Conservation (phyloP, 2,113 vertebrate species). For the Xerus inauris region DNA sequence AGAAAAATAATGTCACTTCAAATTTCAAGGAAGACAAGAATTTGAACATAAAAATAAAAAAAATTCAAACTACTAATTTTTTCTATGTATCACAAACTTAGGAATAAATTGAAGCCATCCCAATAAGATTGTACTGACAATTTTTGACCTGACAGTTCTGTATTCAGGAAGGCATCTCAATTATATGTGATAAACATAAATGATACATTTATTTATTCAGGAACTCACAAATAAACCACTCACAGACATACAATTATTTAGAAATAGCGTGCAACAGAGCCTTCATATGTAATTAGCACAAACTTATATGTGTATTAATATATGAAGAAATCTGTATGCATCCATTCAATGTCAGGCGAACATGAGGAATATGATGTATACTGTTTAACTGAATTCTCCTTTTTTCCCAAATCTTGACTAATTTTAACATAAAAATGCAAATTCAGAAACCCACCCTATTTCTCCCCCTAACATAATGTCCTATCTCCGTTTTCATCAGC, state of each 20-base stretch:
- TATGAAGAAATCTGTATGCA: no score
- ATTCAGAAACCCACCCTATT: conserved; percentile 90
- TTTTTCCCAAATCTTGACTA: conserved; percentile 88
- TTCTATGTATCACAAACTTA: neutral
- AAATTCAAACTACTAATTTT: neutral
- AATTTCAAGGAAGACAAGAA: neutral
- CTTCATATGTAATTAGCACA: neutral
- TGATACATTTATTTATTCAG: no score
- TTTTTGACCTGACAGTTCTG: neutral
- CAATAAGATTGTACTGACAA: no score
- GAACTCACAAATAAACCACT: neutral
- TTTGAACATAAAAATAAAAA: neutral
- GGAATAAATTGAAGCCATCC: neutral
- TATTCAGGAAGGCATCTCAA: no score
- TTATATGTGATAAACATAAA: no score
- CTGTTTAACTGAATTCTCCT: no score
- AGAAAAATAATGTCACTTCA: neutral
- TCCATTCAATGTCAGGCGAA: no score
- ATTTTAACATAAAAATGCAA: conserved; percentile 92
- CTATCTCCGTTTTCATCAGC: conserved; percentile 69
- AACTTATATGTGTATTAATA: no score
- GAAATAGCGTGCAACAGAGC: neutral
- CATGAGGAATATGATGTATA: no score
- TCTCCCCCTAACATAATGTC: conserved; percentile 90
- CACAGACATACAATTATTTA: neutral